Evolutionary conservation across 2,888 invertebrate species (phyloP), one percentile per base, ranked within the genome.

Genomic region (Drosophila fulvimacula): DNA sequence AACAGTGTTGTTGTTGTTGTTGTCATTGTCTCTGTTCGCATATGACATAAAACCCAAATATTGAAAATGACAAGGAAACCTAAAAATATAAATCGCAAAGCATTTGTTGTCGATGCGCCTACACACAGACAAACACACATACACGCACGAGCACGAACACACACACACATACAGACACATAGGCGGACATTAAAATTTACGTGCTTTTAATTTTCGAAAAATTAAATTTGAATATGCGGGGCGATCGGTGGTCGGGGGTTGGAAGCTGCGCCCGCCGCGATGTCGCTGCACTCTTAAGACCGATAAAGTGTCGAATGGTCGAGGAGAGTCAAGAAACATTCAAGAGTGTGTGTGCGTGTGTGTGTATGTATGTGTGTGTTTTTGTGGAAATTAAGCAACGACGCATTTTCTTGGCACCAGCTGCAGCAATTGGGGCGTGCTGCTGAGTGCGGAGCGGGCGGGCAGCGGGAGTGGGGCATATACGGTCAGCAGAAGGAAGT

Each of bases 331-430:
- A 24, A 56, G 19, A n/a, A 27, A 46, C 24, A 46, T 9, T n/a
- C n/a, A 21, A 11, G 11, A n/a, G 32, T 7, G 49, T 34, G 7
- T 2, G 38, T 13, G 32, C 52, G 41, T 34, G 38, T 38, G 38
- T 53, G 39, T 52, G 15, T 27, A 10, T 24, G 30, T 41, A 24
- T 46, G 57, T 36, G 44, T 55, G 53, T 64, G 62, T 60, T 70
- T 60, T 70, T 60, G 68, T 66, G 68, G 53, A 85, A 87, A 87
- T 87, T 81, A 82, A 82, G 85, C 79, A 85, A 85, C 82, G 60
- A 81, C 88, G 88, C 85, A 85, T 87, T 82, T 85, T 85, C 85
- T 85, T 85, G 84, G 84, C 84, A 79, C 87, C 77, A 73, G 59
- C 57, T 36, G 46, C 81, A 75, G 75, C 81, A 81, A 83, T 86